A percentile compares a stretch with the other conserved stretches of the same genome.
These are phyloP conservation scores for Tiaroga cobitis DNA, from an alignment of 2,797 vertebrate genomes.

Conservation along the genomic window DNA sequence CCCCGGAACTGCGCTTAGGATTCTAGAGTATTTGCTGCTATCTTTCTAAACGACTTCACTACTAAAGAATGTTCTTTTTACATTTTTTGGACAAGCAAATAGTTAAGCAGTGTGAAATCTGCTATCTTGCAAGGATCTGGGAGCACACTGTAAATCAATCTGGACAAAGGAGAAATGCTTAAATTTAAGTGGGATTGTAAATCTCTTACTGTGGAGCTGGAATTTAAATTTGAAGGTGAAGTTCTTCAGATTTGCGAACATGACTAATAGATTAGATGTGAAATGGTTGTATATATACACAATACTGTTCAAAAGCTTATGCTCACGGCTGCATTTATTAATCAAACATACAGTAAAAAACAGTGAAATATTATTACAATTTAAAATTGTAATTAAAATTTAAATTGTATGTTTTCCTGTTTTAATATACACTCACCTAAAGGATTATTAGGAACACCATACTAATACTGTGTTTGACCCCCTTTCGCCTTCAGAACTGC, in stretches of 20 bases:
- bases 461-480: no score
- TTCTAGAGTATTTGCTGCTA: background rate
- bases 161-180: slow-evolving; percentile 3
- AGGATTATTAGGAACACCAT: no score
- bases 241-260: background rate
- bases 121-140: slow-evolving; percentile 9
- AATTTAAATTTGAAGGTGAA: background rate
- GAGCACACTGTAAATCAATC: slow-evolving; percentile 19
- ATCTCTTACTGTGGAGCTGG: background rate
- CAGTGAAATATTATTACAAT: background rate
- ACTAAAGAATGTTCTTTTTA: slow-evolving; percentile 33
- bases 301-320: background rate
- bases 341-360: background rate
- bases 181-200: background rate
- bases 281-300: background rate
- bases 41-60: slow-evolving; percentile 38
- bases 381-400: no score
- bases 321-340: background rate
- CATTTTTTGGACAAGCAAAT: background rate
- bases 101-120: slow-evolving; percentile 5
- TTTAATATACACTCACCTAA: no score
- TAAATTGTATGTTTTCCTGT: background rate
- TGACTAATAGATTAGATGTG: background rate
- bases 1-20: background rate
- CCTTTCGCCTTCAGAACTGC: no score